Base-by-base conservation (phyloP, 2,888 invertebrate genomes). In the Cheilosia urbana region DNA sequence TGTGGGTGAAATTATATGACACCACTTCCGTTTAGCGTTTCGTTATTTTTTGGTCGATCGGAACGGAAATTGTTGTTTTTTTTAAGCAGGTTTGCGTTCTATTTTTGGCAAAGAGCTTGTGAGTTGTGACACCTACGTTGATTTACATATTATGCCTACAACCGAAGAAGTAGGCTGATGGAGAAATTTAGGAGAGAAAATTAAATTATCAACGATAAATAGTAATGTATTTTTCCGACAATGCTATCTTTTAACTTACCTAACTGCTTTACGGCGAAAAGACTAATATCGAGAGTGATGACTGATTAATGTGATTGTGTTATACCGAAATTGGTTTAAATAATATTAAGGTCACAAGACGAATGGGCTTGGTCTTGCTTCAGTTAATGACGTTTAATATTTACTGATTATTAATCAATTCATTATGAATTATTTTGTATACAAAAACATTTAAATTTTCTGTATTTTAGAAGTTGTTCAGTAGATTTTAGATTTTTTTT, bases 61-160 rank as follows among this genome's bases (percentile, higher is more conserved):
- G 69, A 79, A 79, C 65, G 78, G 73, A 79, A 79, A 72, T 66
- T 19, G 40, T 42, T 71, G n/a, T 34, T 34, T 30, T 11, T 11
- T 45, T 45, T 37, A 13, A 11, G 34, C 57, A 27, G 55, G 51
- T 51, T 68, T 60, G 34, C 49, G 71, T 37, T 79, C 75, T 71
- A 80, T 80, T 80, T 83, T 84, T 84, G 79, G 84, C 79, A 69
- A 57, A 45, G 63, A 63, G 57, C 47, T 45, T 30, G 62, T 65
- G 63, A 73, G 42, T 45, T 30, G 62, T 65, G 63, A 73, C 79
- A 84, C 79, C 83, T 69, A 84, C 83, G 51, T 69, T 40, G 13
- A 9, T 34, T 37, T 24, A n/a, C 42, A 24, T 6, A 17, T 21
- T 19, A 45, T 45, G n/a, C n/a, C n/a, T n/a, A 45, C 13, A 45